These are phyloP conservation scores for Norana najaformis DNA, from an alignment of 2,888 invertebrate genomes.

Conservation along the genomic window DNA sequence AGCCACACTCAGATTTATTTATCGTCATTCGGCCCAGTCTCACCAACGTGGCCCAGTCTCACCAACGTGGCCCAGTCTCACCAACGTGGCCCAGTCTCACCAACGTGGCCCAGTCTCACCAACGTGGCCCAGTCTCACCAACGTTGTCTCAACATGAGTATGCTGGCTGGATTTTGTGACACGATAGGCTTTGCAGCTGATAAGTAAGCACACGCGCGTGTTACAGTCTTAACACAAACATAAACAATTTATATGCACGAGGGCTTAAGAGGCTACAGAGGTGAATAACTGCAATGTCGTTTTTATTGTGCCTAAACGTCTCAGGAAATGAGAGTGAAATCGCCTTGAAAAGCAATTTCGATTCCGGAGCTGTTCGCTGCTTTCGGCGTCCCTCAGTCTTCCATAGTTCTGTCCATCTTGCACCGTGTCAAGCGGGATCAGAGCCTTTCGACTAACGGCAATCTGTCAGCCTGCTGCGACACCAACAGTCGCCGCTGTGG, in stretches of 20 bases:
- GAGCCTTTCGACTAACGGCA: background rate
- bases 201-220: background rate
- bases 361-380: background rate
- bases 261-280: background rate
- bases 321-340: background rate
- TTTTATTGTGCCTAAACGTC: background rate
- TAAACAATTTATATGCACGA: background rate
- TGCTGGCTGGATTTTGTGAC: no score
- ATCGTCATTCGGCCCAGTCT: no score
- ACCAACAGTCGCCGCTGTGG: background rate
- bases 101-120: no score
- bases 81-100: no score
- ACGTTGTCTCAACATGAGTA: no score
- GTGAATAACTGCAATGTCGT: background rate
- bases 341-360: constrained; percentile 13
- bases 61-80: no score
- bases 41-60: no score
- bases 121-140: no score
- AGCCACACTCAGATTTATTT: no score
- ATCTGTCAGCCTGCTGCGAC: background rate
- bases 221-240: background rate
- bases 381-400: background rate
- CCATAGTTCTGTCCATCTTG: background rate
- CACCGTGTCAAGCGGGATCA: constrained; percentile 5
- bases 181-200: background rate